Evolutionary conservation across 2,113 vertebrate genomes (phyloP), one percentile per base, ranked within the genome.

Genomic region (Oryzias javanicus): DNA sequence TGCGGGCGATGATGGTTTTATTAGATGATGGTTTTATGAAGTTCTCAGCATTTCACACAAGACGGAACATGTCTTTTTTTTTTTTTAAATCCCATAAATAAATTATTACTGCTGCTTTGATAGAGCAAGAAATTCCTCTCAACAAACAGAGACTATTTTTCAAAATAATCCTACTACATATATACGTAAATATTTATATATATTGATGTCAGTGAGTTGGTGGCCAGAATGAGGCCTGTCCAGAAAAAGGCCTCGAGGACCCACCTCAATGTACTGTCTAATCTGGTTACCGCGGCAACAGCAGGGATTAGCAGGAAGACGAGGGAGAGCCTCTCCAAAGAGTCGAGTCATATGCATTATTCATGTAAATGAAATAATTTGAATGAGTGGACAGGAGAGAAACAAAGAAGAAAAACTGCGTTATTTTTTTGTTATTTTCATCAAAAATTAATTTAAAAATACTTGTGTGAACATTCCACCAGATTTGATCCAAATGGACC

Each of bases 311-410:
- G 62, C 68, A 62, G 61, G 1, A n/a, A 64, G 80, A 78, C 66
- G 69, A 74, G 83, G 80, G 84, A 82, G 78, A 83, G 68, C 68
- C 70, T 72, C 55, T 81, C 67, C 83, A 88, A 90, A 70, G 70
- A 89, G 85, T 82, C 76, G 65, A 72, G 82, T 86, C 79, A 82
- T 84, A 86, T 89, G 77, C 85, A 90, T 89, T 89, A 89, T 87
- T 83, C 81, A 90, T 89, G 83, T 76, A 84, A 87, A 84, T 49
- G 74, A 87, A 74, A 57, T 72, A 49, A 64, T 24, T 29, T 64
- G 70, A 55, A 55, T 24, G 47, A 41, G 42, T 44, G 52, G 56
- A 49, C 42, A 72, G 72, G 79, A 64, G 77, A 51, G 10, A 35
- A 12, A 35, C 35, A 35, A 35, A 35, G 35, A 8, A 35, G 35